Evolutionary conservation across 1,140 invertebrate genomes (phyloP), one percentile per base, ranked within the genome.

Genomic region (Dufourea novaeangliae): DNA sequence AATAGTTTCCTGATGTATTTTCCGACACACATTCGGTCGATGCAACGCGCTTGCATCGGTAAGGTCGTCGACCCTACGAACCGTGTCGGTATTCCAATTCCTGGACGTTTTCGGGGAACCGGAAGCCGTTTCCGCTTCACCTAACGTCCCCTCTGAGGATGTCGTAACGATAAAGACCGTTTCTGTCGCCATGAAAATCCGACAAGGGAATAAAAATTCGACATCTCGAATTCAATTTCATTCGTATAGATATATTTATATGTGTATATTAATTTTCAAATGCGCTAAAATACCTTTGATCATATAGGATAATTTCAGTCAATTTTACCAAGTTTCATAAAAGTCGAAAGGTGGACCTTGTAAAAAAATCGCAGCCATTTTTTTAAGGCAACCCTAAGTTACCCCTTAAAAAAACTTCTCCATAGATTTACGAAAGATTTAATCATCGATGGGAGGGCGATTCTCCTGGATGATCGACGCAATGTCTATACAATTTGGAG

Each of bases 71-170:
- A 74, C 52, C 63, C 29, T 1, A 1, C 11, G 6, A n/a, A 50
- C n/a, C 41, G 25, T 37, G n/a, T 11, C 22, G 54, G n/a, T 34
- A 37, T 68, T 70, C 39, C 37, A 56, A 37, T 63, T 70, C 54
- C 56, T 29, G 56, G 17, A 62, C 44, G 54, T 69, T 70, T 70
- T 70, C 67, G 74, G 11, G 74, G 74, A 77, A 77, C 74, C 66
- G 66, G 67, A 77, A 77, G 74, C 41, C 67, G 54, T 70, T 77
- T 77, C 74, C 74, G 74, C 34, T 59, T 52, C 56, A 34, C 73
- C 54, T 59, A 59, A 46, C 54, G 54, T 37, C 41, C 32, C 41
- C 29, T n/a, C n/a, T 12, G 54, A 69, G 74, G 74, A 77, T 69
- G 56, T 77, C 74, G 74, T 77, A 77, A 77, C 66, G 34, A 77